Conservation (phyloP, 2,113 vertebrate species). For the Danionella cerebrum region DNA sequence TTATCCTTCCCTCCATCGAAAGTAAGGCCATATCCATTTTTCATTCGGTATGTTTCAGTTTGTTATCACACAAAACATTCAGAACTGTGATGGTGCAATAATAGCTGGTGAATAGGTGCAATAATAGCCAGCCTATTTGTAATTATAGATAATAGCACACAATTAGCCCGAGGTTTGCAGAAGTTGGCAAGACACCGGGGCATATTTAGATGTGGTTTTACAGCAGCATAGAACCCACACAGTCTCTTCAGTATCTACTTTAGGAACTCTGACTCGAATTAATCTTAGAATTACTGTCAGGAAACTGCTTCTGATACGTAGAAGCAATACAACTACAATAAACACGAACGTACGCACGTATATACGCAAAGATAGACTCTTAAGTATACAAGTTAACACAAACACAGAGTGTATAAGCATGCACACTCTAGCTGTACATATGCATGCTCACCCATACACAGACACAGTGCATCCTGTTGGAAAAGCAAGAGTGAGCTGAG, state of each 20-base stretch:
- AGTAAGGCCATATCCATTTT: not conserved
- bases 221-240: not conserved
- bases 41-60: not conserved
- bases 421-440: no score
- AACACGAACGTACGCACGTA: not conserved
- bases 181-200: not conserved
- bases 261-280: not conserved
- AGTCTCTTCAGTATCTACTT: not conserved
- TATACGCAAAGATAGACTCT: not conserved
- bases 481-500: conserved; percentile 51
- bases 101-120: not conserved
- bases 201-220: not conserved
- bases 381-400: no score
- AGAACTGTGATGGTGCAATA: not conserved
- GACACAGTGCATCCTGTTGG: conserved; percentile 18
- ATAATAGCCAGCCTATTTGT: conserved; percentile 10
- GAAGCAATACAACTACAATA: no score
- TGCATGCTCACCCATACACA: not conserved
- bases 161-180: not conserved
- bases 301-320: not conserved
- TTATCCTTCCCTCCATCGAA: not conserved
- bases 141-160: not conserved
- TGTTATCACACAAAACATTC: not conserved
- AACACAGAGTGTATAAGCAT: no score
- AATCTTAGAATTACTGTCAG: not conserved